Percentiles rank a stretch among this genome's conserved stretches.
Evolutionary conservation across 2,888 invertebrate species (phyloP).

Genomic region (Drosophila limbata): DNA sequence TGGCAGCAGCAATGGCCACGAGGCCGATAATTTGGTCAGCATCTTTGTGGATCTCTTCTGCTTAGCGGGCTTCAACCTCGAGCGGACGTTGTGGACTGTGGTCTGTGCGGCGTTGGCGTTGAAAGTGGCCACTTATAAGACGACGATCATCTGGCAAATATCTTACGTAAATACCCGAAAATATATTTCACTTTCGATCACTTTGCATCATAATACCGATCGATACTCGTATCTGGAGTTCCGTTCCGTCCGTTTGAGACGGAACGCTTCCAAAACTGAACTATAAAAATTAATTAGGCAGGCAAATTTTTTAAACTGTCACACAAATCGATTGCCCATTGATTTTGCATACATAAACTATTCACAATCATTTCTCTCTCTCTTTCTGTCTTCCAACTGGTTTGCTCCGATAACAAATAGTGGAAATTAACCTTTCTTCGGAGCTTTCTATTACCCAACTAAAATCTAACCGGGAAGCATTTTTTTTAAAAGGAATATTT

Average conservation of each 20-base stretch:
- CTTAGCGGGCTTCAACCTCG: slow-evolving; percentile 20
- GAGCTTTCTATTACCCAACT: slow-evolving; percentile 36
- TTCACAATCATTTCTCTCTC: slow-evolving; percentile 40
- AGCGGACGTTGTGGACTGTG: slow-evolving; percentile 41
- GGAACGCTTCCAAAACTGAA: slow-evolving; percentile 44
- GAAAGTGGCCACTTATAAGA: slow-evolving; percentile 69
- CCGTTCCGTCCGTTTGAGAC: slow-evolving; percentile 9
- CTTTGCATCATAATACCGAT: slow-evolving; percentile 67
- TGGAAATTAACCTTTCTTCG: slow-evolving; percentile 24
- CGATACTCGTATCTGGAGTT: slow-evolving; percentile 24
- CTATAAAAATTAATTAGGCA: slow-evolving; percentile 66
- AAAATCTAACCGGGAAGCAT: neutral
- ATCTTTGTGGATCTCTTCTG: slow-evolving; percentile 22
- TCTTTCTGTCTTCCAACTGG: slow-evolving; percentile 27
- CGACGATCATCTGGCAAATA: slow-evolving; percentile 32
- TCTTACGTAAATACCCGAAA: slow-evolving; percentile 44
- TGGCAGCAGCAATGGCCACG: slow-evolving; percentile 27
- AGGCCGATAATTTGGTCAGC: slow-evolving; percentile 27
- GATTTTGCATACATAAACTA: slow-evolving; percentile 47
- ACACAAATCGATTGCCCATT: slow-evolving; percentile 29
- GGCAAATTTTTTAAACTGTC: slow-evolving; percentile 49
- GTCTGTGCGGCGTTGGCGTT: slow-evolving; percentile 53
- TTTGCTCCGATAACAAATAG: slow-evolving; percentile 31
- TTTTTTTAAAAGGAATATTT: slow-evolving; percentile 12
- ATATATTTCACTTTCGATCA: slow-evolving; percentile 68